Evolutionary conservation across 2,113 vertebrate species (phyloP).

Genomic region (Cynopterus brachyotis): DNA sequence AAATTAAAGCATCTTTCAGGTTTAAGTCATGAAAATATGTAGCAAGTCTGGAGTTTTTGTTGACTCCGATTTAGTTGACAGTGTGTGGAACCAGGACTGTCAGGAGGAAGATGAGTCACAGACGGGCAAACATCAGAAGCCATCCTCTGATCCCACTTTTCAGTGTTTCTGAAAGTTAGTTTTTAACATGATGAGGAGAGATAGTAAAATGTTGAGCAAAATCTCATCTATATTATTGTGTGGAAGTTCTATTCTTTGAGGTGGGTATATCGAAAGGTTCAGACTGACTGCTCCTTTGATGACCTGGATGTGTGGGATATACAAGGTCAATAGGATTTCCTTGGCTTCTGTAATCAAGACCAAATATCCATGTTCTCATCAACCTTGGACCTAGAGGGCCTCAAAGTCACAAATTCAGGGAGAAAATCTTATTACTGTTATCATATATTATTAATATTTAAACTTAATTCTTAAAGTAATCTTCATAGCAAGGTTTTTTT

Average conservation of each 20-base stretch:
- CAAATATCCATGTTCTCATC: background rate
- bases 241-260: background rate
- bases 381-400: background rate
- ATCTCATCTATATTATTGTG: background rate
- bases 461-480: background rate
- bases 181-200: background rate
- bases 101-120: background rate
- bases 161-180: background rate
- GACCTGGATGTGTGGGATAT: background rate
- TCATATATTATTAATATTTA: background rate
- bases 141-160: background rate
- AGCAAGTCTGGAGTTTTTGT: background rate
- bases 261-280: background rate
- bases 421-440: background rate
- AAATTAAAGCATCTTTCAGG: background rate
- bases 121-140: background rate
- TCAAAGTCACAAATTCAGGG: background rate
- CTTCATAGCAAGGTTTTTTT: background rate
- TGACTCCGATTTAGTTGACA: background rate
- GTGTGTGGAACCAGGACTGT: background rate
- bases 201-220: background rate
- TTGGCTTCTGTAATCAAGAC: background rate
- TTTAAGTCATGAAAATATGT: background rate
- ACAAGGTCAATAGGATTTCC: background rate
- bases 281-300: background rate